phyloP scores from a whole-genome alignment of 2,113 vertebrate genomes.

The Hemibagrus wyckioides region DNA sequence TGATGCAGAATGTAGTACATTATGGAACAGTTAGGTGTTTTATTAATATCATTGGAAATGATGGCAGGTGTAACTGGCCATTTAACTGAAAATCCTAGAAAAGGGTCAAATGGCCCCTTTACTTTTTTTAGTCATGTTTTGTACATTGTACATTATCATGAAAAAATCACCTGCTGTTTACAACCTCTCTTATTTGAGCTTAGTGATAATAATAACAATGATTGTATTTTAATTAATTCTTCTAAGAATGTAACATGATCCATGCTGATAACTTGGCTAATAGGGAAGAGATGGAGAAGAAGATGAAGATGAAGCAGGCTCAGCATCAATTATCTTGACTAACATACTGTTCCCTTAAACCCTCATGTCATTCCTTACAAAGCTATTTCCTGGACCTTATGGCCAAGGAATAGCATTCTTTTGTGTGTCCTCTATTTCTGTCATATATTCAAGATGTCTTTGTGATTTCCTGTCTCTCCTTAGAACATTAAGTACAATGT shows the following conservation, averaged over 20 bases:
- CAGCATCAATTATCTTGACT: slow-evolving; percentile 10
- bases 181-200: slow-evolving; percentile 21
- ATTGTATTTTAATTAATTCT: slow-evolving; percentile 37
- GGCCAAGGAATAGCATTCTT: neutral
- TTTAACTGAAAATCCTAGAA: neutral
- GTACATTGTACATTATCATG: neutral
- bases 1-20: slow-evolving; percentile 49
- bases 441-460: slow-evolving; percentile 21
- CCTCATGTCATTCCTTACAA: slow-evolving; percentile 8
- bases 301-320: neutral
- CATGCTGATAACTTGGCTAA: slow-evolving; percentile 5
- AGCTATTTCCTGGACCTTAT: neutral
- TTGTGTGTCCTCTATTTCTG: neutral
- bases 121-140: neutral
- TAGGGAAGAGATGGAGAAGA: neutral
- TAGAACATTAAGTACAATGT: neutral
- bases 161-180: slow-evolving; percentile 34
- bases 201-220: slow-evolving; percentile 13
- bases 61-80: slow-evolving; percentile 3
- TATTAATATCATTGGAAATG: slow-evolving; percentile 25
- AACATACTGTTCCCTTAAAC: neutral
- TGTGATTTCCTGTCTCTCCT: neutral
- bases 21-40: slow-evolving; percentile 1
- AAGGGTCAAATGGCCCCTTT: neutral
- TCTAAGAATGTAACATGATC: slow-evolving; percentile 51